A percentile compares a stretch with the other conserved stretches of the same genome.
phyloP scores from a whole-genome alignment of 2,797 vertebrate species.

The Podargus strigoides region DNA sequence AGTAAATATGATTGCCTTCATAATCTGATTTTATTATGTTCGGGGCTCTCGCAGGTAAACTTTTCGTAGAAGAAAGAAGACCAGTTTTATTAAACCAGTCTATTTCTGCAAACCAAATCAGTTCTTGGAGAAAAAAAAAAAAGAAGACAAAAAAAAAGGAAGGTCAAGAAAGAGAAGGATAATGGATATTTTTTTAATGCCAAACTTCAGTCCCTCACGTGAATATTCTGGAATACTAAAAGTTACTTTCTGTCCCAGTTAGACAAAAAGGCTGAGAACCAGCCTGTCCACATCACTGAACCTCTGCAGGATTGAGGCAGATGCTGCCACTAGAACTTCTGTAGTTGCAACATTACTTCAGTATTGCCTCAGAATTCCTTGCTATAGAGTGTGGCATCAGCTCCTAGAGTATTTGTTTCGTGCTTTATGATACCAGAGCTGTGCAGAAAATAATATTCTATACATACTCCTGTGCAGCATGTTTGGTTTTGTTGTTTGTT shows the following conservation, averaged over 20 bases:
- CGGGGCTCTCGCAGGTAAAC: constrained; percentile 91
- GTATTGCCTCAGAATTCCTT: neutral
- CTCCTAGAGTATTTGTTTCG: neutral
- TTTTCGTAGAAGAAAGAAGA: constrained; percentile 85
- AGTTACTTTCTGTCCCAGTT: neutral
- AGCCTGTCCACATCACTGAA: neutral
- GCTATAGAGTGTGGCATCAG: neutral
- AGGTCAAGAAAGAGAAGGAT: neutral
- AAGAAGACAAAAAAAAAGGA: neutral
- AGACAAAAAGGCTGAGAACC: neutral
- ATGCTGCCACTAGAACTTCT: neutral
- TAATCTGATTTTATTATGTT: constrained; percentile 99
- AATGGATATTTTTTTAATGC: constrained; percentile 29
- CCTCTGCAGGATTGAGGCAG: rapidly evolving
- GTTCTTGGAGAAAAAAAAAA: constrained; percentile 56
- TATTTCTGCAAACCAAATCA: constrained; percentile 70
- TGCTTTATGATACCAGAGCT: neutral
- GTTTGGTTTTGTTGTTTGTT: no score
- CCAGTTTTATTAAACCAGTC: constrained; percentile 90
- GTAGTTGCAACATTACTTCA: neutral
- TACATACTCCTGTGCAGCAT: neutral
- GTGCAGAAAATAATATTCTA: neutral
- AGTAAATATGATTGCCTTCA: constrained; percentile 95
- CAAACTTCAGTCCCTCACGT: constrained; percentile 35
- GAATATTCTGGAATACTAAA: neutral